A percentile compares a stretch with the other conserved stretches of the same genome.
Conservation (phyloP, 2,888 invertebrate genomes). For the Theretra japonica region DNA sequence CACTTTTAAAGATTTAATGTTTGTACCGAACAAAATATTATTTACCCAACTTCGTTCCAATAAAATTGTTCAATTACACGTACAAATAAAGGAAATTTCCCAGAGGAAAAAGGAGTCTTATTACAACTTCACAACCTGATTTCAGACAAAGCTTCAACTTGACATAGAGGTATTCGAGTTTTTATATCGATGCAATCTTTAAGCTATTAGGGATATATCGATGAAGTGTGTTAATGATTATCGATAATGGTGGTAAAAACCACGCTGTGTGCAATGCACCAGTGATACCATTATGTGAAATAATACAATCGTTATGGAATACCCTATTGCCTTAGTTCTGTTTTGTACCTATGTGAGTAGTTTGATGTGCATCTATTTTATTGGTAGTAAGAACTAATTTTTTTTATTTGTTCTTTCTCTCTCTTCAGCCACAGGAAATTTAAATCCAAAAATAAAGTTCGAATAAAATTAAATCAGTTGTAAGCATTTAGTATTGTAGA, state of each 20-base stretch:
- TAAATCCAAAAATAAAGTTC: no score
- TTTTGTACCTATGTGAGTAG: neutral
- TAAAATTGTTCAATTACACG: neutral
- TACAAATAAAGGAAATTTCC: neutral
- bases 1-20: neutral
- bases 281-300: neutral
- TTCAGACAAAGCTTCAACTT: conserved; percentile 6
- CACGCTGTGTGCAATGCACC: neutral
- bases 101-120: neutral
- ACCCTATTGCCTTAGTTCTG: neutral
- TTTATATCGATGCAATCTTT: neutral
- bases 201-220: conserved; percentile 29
- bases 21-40: conserved; percentile 1
- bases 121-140: neutral
- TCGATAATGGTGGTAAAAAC: conserved; percentile 37
- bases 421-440: no score
- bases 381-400: no score
- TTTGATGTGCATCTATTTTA: no score
- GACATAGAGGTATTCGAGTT: neutral
- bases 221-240: conserved; percentile 44
- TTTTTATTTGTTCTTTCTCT: no score
- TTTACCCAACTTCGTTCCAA: neutral
- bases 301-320: neutral
- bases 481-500: no score
- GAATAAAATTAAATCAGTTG: no score